Evolutionary conservation across 2,113 vertebrate genomes (phyloP).

Genomic region (Brachypodius melanocephalos): DNA sequence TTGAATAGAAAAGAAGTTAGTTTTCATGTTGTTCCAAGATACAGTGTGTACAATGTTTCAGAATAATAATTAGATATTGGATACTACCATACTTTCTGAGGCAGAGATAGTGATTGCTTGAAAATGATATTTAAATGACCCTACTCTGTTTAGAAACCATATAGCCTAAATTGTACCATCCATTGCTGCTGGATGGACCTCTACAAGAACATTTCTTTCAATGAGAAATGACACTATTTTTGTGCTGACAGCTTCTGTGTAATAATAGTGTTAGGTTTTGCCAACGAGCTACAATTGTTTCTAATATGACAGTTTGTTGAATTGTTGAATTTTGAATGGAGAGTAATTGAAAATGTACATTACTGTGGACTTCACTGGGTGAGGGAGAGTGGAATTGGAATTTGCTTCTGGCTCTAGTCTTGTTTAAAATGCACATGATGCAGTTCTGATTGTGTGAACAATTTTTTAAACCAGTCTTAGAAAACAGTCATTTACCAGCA

Average conservation of each 20-base stretch:
- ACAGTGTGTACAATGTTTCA: neutral
- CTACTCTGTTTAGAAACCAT: neutral
- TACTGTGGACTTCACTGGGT: constrained; percentile 36
- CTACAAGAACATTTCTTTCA: neutral
- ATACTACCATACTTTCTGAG: constrained; percentile 40
- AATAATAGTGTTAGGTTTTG: constrained; percentile 51
- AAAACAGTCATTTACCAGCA: constrained; percentile 26
- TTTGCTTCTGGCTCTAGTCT: constrained; percentile 35
- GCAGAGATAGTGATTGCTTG: constrained; percentile 37
- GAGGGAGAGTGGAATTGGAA: constrained; percentile 34
- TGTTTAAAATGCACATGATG: constrained; percentile 43
- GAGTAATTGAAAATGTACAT: constrained; percentile 56
- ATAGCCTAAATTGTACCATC: constrained; percentile 26
- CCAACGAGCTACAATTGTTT: constrained; percentile 35
- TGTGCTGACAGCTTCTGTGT: constrained; percentile 42
- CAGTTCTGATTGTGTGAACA: constrained; percentile 12
- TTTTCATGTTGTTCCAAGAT: constrained; percentile 58
- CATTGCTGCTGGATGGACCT: constrained; percentile 25
- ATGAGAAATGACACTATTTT: constrained; percentile 33
- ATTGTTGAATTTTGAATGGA: constrained; percentile 55
- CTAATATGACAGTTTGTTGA: constrained; percentile 60
- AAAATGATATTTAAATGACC: constrained; percentile 44
- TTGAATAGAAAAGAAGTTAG: constrained; percentile 63
- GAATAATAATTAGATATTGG: constrained; percentile 60
- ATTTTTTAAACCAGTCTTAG: constrained; percentile 41